phyloP scores from a whole-genome alignment of 2,797 vertebrate species.

The Oceanodroma leucorhoa region DNA sequence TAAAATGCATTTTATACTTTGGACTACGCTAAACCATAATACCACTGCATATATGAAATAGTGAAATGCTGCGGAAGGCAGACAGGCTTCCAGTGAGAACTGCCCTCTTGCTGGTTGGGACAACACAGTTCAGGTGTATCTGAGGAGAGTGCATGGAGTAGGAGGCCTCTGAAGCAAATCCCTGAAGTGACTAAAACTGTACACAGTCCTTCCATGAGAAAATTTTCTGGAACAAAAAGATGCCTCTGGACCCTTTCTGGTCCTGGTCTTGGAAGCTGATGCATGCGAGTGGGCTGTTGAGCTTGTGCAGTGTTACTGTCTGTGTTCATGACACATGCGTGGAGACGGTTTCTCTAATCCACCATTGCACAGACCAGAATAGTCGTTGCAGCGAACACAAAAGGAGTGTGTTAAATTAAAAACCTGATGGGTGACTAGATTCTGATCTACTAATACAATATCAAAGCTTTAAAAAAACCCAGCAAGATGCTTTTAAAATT shows the following conservation, averaged over 20 bases:
- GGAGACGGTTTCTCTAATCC: background rate
- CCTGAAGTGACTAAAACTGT: background rate
- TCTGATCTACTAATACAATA: conserved; percentile 30
- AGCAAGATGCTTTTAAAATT: conserved; percentile 43
- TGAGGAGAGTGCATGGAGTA: background rate
- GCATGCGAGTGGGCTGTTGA: background rate
- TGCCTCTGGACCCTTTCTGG: background rate
- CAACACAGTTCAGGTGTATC: background rate
- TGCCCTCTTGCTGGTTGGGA: background rate
- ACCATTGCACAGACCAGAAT: background rate
- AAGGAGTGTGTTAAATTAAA: background rate
- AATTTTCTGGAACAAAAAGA: background rate
- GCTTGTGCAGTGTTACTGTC: accelerated
- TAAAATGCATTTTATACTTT: background rate
- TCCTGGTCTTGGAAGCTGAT: background rate
- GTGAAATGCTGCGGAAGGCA: background rate
- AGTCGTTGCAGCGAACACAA: background rate
- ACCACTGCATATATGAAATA: background rate
- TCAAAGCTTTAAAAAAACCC: conserved; percentile 3
- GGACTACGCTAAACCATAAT: background rate
- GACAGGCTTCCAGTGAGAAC: background rate
- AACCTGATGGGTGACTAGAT: background rate
- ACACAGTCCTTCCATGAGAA: background rate
- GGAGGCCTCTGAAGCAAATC: background rate
- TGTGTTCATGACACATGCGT: background rate